These are phyloP conservation scores for Trachelipus rathkii DNA, from an alignment of 1,140 invertebrate genomes.

Conservation along the genomic window DNA sequence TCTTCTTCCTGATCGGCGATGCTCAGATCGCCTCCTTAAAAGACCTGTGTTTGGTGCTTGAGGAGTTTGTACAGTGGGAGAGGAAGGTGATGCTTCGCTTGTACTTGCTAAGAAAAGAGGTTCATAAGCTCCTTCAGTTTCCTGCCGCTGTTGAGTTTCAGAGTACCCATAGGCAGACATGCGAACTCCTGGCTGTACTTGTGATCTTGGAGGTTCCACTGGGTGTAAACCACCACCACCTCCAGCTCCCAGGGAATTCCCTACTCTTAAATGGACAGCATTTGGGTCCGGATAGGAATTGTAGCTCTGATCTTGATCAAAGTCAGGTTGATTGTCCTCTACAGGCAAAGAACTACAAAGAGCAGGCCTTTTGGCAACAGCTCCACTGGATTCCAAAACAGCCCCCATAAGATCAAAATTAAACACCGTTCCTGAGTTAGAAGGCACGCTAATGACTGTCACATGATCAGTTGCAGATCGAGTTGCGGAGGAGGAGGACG, in stretches of 20 bases:
- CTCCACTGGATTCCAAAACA: slow-evolving; percentile 39
- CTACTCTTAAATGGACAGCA: slow-evolving; percentile 28
- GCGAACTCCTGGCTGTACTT: slow-evolving; percentile 12
- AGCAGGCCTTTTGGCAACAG: slow-evolving; percentile 26
- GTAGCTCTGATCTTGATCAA: slow-evolving; percentile 11
- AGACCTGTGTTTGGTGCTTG: slow-evolving; percentile 44
- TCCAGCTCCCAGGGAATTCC: slow-evolving; percentile 40
- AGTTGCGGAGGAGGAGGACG: neutral
- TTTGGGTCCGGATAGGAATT: slow-evolving; percentile 20
- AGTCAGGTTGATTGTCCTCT: slow-evolving; percentile 12
- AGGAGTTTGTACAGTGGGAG: slow-evolving; percentile 22
- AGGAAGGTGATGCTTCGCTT: slow-evolving; percentile 23
- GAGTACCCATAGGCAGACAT: neutral
- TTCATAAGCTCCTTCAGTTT: slow-evolving; percentile 34
- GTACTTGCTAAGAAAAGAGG: slow-evolving; percentile 36
- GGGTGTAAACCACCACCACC: slow-evolving; percentile 19
- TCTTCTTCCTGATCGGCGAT: slow-evolving; percentile 33
- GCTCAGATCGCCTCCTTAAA: slow-evolving; percentile 35
- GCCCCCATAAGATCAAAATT: slow-evolving; percentile 39
- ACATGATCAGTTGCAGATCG: slow-evolving; percentile 38
- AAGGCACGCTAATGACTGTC: slow-evolving; percentile 42
- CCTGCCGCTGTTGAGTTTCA: neutral
- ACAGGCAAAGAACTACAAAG: slow-evolving; percentile 2
- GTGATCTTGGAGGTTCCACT: slow-evolving; percentile 27
- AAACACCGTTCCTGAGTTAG: slow-evolving; percentile 30